A percentile compares a stretch with the other conserved stretches of the same genome.
Evolutionary conservation across 2,888 invertebrate genomes (phyloP).

Genomic region (Synergus itoensis): DNA sequence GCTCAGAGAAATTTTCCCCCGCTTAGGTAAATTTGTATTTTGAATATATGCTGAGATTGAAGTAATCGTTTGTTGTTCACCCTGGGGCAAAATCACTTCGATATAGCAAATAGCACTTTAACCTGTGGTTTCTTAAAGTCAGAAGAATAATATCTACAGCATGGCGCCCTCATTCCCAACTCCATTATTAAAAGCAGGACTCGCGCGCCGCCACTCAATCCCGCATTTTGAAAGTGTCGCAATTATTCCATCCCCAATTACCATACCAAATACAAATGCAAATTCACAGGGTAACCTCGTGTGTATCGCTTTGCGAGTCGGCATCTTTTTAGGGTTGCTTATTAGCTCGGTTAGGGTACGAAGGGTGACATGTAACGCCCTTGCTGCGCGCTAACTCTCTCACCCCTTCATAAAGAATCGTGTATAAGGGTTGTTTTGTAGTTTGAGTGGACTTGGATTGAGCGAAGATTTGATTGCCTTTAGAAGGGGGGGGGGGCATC

Average conservation of each 20-base stretch:
- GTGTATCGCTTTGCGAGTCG: conserved; percentile 64
- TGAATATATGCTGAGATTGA: not conserved
- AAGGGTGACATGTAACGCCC: conserved; percentile 66
- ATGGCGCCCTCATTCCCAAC: conserved; percentile 15
- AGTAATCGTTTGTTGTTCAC: not conserved
- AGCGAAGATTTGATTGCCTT: conserved; percentile 69
- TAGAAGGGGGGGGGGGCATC: not conserved
- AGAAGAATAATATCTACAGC: conserved; percentile 2
- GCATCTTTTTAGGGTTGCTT: conserved; percentile 72
- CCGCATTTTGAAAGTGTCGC: conserved; percentile 61
- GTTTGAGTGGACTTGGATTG: conserved; percentile 65
- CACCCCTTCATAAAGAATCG: conserved; percentile 63
- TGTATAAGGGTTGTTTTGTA: conserved; percentile 66
- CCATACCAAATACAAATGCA: conserved; percentile 76
- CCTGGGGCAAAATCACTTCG: not conserved
- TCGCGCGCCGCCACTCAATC: conserved; percentile 20
- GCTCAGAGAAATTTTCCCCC: not conserved
- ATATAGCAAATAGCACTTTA: not conserved
- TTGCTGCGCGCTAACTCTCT: conserved; percentile 61
- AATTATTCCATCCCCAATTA: conserved; percentile 75
- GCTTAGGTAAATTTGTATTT: not conserved
- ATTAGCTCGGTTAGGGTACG: conserved; percentile 72
- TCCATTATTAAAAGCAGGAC: conserved; percentile 27
- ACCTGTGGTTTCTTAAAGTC: conserved; percentile 29
- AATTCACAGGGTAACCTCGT: conserved; percentile 58